Evolutionary conservation across 2,888 invertebrate species (phyloP), one percentile per base, ranked within the genome.

Genomic region (Cryptophagus acutangulus): DNA sequence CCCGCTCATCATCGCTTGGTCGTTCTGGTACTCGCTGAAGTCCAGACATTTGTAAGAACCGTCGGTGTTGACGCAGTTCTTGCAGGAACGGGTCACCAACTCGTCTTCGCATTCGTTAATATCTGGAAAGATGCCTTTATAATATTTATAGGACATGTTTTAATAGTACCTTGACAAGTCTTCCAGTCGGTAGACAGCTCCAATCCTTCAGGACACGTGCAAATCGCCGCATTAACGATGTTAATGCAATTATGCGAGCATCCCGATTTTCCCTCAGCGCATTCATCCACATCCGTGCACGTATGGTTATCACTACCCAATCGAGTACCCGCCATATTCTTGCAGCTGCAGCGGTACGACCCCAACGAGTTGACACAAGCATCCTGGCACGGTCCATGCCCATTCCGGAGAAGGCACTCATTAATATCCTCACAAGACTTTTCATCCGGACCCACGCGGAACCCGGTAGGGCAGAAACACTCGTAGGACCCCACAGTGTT

Each of bases 91-190:
- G 1, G 58, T 49, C 9, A 71, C 47, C 28, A 66, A 62, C 0
- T 65, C 57, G 33, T 59, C 64, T 18, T 74, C 71, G 55, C 84
- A 84, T 63, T 84, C 84, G 58, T 84, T 76, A 17, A 82, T 73
- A 64, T 81, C 81, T 78, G 52, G 3, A 41, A 49, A 40, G 36
- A 20, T 25, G 28, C 3, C 20, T 15, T 24, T 17, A 17, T 12
- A 6, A 36, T 8, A 12, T 9, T 36, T 13, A 24, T 6, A 2
- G 14, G 9, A 10, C n/a, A n/a, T n/a, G n/a, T n/a, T n/a, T n/a
- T 20, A 18, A 17, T n/a, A n/a, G 3, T 52, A 65, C 66, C 65
- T 49, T 56, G 48, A 41, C 66, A 67, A 9, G 63, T 65, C 45
- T 62, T 65, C 60, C 63, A 66, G 51, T 68, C 67, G 2, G 50